A percentile compares a stretch with the other conserved stretches of the same genome.
These are phyloP conservation scores for Muscidifurax raptorellus DNA, from an alignment of 1,140 invertebrate species.

Conservation along the genomic window DNA sequence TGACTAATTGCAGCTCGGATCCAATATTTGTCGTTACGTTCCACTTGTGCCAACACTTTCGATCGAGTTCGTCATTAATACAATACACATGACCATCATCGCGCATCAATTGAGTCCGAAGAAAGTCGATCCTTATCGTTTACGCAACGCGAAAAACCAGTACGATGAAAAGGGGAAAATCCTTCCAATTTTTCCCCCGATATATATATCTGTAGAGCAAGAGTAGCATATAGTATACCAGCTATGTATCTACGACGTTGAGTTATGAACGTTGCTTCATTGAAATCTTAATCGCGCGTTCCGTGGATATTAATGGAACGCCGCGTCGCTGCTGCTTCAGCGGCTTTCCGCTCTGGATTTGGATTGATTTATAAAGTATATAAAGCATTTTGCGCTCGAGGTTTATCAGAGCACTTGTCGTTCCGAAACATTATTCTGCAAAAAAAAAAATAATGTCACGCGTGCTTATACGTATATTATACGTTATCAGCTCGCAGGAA, in stretches of 20 bases:
- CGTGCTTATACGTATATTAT: not conserved
- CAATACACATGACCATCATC: too few species aligned
- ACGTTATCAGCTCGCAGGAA: conserved; percentile 18
- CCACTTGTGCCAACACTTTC: too few species aligned
- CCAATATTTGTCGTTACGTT: too few species aligned
- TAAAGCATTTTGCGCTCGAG: not conserved
- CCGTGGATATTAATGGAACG: conserved; percentile 20
- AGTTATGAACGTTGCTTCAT: conserved; percentile 37
- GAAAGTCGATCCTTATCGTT: not conserved
- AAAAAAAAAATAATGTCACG: too few species aligned
- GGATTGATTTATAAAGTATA: conserved; percentile 34
- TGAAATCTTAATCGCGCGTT: conserved; percentile 44
- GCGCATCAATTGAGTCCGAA: not conserved
- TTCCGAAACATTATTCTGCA: too few species aligned
- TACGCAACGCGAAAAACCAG: not conserved
- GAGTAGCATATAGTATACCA: not conserved
- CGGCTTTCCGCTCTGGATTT: not conserved
- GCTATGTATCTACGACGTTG: not conserved
- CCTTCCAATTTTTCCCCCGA: not conserved
- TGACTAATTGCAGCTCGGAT: not conserved
- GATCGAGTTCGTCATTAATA: not conserved
- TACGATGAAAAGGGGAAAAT: too few species aligned
- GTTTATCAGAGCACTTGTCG: not conserved
- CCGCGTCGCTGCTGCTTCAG: not conserved
- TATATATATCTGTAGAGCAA: not conserved